A percentile compares a stretch with the other conserved stretches of the same genome.
These are phyloP conservation scores for Hemichromis elongatus DNA, from an alignment of 2,113 vertebrate genomes.

Conservation along the genomic window DNA sequence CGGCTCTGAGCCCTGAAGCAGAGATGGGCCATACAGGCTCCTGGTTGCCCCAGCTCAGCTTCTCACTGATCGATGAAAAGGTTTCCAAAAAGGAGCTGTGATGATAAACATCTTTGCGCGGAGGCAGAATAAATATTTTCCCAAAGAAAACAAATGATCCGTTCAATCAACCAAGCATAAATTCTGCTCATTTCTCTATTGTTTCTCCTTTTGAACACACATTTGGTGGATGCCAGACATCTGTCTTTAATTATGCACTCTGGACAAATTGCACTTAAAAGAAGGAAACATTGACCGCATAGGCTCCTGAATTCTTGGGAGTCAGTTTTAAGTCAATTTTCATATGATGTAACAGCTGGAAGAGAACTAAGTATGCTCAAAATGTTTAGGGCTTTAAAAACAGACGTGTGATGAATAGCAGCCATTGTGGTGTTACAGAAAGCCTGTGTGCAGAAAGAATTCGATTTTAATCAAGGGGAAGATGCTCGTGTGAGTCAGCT, in stretches of 20 bases:
- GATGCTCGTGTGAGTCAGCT: not conserved
- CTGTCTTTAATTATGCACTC: not conserved
- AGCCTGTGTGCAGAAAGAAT: not conserved
- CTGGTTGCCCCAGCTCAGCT: constrained; percentile 65
- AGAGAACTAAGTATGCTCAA: not conserved
- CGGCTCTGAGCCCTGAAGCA: constrained; percentile 28
- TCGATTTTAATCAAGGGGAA: not conserved
- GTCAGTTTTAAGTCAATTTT: not conserved
- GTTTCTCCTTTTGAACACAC: not conserved
- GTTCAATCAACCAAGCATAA: not conserved
- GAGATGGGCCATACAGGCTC: constrained; percentile 58
- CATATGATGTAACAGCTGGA: constrained; percentile 9
- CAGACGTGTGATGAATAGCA: not conserved
- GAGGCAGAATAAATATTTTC: not conserved
- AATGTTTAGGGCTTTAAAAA: not conserved
- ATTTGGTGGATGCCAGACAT: not conserved
- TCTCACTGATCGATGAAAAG: constrained; percentile 28
- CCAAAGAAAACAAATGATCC: not conserved
- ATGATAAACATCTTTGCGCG: not conserved
- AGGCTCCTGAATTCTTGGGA: constrained; percentile 6
- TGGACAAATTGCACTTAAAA: not conserved
- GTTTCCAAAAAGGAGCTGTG: not conserved
- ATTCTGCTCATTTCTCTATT: not conserved
- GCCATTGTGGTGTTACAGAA: not conserved
- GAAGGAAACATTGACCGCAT: constrained; percentile 11